Evolutionary conservation across 2,113 vertebrate genomes (phyloP).

Genomic region (Struthio camelus): DNA sequence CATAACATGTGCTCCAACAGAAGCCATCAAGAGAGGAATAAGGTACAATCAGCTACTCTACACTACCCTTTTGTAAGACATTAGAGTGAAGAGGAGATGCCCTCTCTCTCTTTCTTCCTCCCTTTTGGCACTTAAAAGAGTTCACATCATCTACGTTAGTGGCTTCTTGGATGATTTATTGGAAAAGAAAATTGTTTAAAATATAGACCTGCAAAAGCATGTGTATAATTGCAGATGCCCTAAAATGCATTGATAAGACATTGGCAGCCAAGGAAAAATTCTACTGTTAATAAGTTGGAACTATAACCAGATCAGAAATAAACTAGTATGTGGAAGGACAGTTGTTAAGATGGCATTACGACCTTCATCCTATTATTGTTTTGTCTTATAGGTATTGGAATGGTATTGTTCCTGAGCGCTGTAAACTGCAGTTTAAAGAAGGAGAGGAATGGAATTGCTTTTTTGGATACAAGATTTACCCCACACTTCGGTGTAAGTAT

Average conservation of each 20-base stretch:
- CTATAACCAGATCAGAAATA: background rate
- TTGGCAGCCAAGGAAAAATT: background rate
- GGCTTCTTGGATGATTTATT: background rate
- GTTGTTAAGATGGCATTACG: background rate
- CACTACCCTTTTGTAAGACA: background rate
- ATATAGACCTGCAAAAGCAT: background rate
- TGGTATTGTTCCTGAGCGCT: constrained; percentile 90
- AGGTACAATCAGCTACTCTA: constrained; percentile 76
- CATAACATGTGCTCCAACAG: constrained; percentile 88
- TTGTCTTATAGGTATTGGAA: constrained; percentile 89
- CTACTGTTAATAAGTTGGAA: background rate
- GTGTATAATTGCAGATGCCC: background rate
- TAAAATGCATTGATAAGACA: background rate
- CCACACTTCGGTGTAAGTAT: constrained; percentile 91
- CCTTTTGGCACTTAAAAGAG: background rate
- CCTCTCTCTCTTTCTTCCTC: background rate
- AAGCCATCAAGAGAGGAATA: constrained; percentile 95
- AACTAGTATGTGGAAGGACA: background rate
- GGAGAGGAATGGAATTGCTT: constrained; percentile 99
- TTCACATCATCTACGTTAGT: background rate
- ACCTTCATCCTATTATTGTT: background rate
- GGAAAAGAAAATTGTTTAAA: background rate
- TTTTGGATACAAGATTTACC: constrained; percentile 97
- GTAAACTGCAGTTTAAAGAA: constrained; percentile 84
- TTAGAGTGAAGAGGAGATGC: background rate